These are phyloP conservation scores for Tylochromis polylepis DNA, from an alignment of 2,113 vertebrate genomes.

Conservation along the genomic window DNA sequence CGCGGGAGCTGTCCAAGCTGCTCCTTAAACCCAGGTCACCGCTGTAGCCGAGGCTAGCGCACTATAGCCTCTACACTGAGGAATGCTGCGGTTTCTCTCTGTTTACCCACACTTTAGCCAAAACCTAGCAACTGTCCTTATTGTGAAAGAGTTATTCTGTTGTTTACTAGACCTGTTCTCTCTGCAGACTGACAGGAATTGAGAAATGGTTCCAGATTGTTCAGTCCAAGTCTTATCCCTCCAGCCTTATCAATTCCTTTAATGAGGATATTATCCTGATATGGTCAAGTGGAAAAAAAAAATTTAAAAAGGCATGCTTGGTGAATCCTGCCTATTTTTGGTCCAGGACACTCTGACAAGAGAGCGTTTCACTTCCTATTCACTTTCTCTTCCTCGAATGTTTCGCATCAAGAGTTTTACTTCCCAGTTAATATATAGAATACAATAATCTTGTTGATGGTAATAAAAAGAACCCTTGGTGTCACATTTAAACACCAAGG, in stretches of 20 bases:
- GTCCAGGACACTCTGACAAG: not conserved
- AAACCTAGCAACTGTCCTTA: not conserved
- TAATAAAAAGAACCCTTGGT: not conserved
- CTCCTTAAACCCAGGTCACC: not conserved
- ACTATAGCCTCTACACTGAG: not conserved
- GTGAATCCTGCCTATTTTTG: not conserved
- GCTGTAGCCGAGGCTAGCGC: not conserved
- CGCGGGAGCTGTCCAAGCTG: not conserved
- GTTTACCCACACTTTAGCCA: not conserved
- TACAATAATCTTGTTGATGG: not conserved
- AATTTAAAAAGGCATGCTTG: not conserved
- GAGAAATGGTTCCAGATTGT: not conserved
- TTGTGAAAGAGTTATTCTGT: not conserved
- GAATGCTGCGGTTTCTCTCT: slow-evolving; percentile 9
- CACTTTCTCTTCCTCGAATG: not conserved
- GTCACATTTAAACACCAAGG: not conserved
- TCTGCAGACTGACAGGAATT: not conserved
- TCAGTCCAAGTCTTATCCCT: not conserved
- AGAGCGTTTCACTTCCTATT: fast-evolving
- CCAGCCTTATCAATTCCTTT: not conserved
- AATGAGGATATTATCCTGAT: too few species aligned
- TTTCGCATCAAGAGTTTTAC: not conserved
- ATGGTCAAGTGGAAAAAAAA: not conserved
- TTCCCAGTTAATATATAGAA: not conserved
- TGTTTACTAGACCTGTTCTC: not conserved